Conservation (phyloP, 2,113 vertebrate genomes). For the Holacanthus passer region DNA sequence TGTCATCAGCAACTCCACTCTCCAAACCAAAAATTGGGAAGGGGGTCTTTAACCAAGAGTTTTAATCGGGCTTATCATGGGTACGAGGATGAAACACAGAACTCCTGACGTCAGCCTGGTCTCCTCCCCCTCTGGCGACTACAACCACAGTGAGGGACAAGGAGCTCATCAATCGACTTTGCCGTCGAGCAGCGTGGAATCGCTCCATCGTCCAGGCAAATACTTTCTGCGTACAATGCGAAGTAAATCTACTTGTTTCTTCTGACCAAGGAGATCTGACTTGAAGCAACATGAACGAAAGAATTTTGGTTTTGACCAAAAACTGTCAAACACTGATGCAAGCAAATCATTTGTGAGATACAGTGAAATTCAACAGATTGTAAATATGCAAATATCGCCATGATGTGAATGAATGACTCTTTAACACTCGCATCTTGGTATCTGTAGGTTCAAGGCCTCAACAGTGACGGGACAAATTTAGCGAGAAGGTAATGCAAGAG, state of each 20-base stretch:
- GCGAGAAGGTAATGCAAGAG: neutral
- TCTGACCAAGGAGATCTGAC: neutral
- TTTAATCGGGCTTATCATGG: constrained; percentile 23
- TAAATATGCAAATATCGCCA: neutral
- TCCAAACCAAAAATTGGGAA: constrained; percentile 32
- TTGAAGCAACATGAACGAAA: neutral
- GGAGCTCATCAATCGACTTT: constrained; percentile 2
- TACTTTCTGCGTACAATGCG: no score
- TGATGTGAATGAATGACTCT: neutral
- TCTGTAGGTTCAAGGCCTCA: constrained; percentile 1
- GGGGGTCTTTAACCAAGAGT: constrained; percentile 23
- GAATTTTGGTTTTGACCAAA: neutral
- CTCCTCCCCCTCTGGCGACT: neutral
- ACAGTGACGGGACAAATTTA: neutral
- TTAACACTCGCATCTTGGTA: neutral
- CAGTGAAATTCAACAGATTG: neutral
- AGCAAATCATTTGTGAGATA: neutral
- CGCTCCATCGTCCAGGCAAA: no score
- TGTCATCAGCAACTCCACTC: constrained; percentile 45
- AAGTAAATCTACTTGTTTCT: constrained; percentile 1
- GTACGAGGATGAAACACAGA: neutral
- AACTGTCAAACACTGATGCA: neutral
- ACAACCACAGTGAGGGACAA: neutral
- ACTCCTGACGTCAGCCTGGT: neutral
- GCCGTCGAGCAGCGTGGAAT: neutral